phyloP scores from a whole-genome alignment of 2,113 vertebrate genomes.

The Mirza zaza region DNA sequence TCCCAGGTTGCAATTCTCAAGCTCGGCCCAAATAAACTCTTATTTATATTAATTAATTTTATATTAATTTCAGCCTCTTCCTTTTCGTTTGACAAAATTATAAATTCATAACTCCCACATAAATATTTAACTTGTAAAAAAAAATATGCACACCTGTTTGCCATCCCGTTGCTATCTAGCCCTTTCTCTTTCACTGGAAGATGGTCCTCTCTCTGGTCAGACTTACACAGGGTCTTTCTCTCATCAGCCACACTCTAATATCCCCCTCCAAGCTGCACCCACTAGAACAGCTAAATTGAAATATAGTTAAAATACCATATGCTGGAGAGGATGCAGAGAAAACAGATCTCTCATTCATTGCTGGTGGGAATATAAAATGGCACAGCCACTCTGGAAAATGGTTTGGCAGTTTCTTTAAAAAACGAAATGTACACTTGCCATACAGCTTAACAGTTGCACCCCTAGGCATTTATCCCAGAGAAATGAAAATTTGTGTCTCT shows the following conservation, averaged over 20 bases:
- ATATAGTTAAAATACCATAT: background rate
- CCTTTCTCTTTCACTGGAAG: too few relatives aligned
- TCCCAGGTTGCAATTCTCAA: too few relatives aligned
- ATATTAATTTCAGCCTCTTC: too few relatives aligned
- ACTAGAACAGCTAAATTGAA: background rate
- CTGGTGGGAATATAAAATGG: background rate
- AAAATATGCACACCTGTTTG: background rate
- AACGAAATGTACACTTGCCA: background rate
- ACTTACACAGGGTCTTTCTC: too few relatives aligned
- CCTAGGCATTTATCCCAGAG: background rate
- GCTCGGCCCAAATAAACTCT: too few relatives aligned
- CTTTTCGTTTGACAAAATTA: background rate
- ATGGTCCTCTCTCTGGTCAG: too few relatives aligned
- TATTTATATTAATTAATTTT: too few relatives aligned
- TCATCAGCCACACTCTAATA: too few relatives aligned
- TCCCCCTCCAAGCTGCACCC: background rate
- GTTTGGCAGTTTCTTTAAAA: background rate
- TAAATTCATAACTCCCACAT: background rate
- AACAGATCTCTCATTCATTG: background rate
- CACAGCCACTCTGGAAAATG: background rate
- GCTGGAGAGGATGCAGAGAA: background rate
- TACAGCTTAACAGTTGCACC: background rate
- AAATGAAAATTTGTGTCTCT: background rate
- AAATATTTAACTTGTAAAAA: background rate
- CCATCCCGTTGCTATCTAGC: too few relatives aligned